Base-by-base conservation (phyloP, 2,888 invertebrate genomes). In the Diarsia brunnea region DNA sequence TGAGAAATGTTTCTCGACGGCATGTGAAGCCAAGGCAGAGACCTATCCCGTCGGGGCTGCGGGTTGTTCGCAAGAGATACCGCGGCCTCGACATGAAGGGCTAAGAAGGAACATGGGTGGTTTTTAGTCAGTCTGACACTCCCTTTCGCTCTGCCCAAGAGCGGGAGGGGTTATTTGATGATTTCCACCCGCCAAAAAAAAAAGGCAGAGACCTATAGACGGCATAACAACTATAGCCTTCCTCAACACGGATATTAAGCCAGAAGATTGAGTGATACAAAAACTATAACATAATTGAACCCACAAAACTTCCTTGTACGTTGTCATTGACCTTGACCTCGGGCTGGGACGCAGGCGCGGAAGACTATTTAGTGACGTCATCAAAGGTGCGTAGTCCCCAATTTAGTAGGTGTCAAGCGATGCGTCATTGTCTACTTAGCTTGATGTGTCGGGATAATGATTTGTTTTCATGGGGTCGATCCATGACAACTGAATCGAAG, bases 351-450 rank as follows among this genome's bases (percentile, higher is more conserved):
- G 83, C 87, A 78, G 61, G 79, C 75, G 88, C 84, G 75, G 76
- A 88, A 82, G 69, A 21, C 75, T 73, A 79, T 79, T 60, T 2
- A 43, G 45, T 87, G 83, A 81, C 73, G 83, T 82, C 87, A 87
- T 67, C 12, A 63, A 38, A 68, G 75, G 53, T 66, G 49, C 49
- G 76, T 53, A 47, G 53, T 65, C 79, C 79, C 60, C 58, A 84
- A 84, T 64, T 79, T 12, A 31, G 67, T 38, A 31, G 64, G 47
- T 66, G 79, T 73, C 66, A 69, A 55, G 38, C 51, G 24, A 68
- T 68, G 63, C 60, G 79, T 84, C 67, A 68, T 68, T 63, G n/a
- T 64, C 43, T 60, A 43, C 53, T 67, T 61, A 24, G 60, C 24
- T 12, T 49, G 53, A 65, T 73, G 60, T 84, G 66, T 68, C 31